Evolutionary conservation across 2,888 invertebrate species (phyloP).

Genomic region (Drosophila fulvimacula): DNA sequence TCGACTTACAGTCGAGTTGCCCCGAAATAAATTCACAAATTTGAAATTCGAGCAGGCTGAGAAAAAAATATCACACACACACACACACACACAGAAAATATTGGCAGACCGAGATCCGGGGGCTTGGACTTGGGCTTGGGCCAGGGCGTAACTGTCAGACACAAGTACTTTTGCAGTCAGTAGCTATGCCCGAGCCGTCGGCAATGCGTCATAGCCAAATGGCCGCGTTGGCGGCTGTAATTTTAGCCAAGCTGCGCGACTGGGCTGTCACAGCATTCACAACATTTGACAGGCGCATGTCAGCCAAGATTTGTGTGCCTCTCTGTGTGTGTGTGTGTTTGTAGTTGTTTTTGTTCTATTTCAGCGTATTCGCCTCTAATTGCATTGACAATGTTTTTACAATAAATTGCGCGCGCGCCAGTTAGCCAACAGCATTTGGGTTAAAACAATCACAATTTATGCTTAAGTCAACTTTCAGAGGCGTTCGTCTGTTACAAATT

Average conservation of each 20-base stretch:
- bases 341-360: constrained; percentile 26
- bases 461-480: constrained; percentile 65
- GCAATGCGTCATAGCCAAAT: constrained; percentile 68
- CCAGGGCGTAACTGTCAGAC: constrained; percentile 42
- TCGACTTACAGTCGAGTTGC: constrained; percentile 66
- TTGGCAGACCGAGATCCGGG: constrained; percentile 21
- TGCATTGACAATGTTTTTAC: constrained; percentile 79
- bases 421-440: constrained; percentile 66
- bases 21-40: constrained; percentile 33
- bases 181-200: constrained; percentile 58
- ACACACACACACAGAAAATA: background rate
- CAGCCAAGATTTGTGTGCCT: constrained; percentile 61
- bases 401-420: constrained; percentile 72
- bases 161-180: constrained; percentile 53
- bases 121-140: constrained; percentile 13
- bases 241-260: constrained; percentile 62
- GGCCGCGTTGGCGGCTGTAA: constrained; percentile 57
- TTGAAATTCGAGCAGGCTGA: constrained; percentile 69
- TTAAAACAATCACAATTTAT: constrained; percentile 76
- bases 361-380: constrained; percentile 61
- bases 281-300: constrained; percentile 67
- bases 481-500: constrained; percentile 80
- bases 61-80: constrained; percentile 33
- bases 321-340: constrained; percentile 22
- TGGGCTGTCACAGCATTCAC: constrained; percentile 60